Base-by-base conservation (phyloP, 92 coral and sea anemone genomes). In the Parazoanthus atlanticus region DNA sequence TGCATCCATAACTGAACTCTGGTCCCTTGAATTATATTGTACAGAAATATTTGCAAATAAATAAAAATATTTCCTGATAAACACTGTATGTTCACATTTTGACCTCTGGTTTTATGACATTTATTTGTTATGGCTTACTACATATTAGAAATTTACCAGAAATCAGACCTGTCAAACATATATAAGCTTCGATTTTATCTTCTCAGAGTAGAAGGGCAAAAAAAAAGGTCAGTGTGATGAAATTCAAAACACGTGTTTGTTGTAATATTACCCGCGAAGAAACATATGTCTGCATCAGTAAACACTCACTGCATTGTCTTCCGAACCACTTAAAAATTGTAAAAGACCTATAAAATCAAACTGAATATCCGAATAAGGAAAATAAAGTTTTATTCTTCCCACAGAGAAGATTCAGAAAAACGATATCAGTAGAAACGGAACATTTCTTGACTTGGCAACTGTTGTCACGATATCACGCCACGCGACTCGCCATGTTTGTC, bases 91-190 rank as follows among this genome's bases (percentile, higher is more conserved):
- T 30, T 74, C 78, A 74, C 46, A 74, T 74, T 30, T 29, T 74
- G 11, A 72, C 76, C 6, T 56, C 76, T 72, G 76, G 33, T 74
- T 1, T 31, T 74, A 3, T 74, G 25, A 19, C 43, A 34, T 31
- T 74, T 74, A 33, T 33, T 31, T 74, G 47, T 74, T 74, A 74
- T 33, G 12, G 47, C 49, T 33, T 31, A 34, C 34, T 74, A 74
- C 79, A 74, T 74, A 54, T 74, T 74, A 74, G 47, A 33, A 72
- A 74, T 74, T 13, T 74, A 74, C 43, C 79, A 74, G 49, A 74
- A 74, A 74, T 74, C 46, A 74, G 41, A 74, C 7, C 43, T 33
- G 43, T 74, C 79, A 36, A 74, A 74, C 78, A 61, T 61, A 73
- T 33, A 33, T 73, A 73, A 73, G 78, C 78, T 33, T 73, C 40